These are phyloP conservation scores for Coturnix japonica DNA, from an alignment of 2,113 vertebrate genomes.

Conservation along the genomic window DNA sequence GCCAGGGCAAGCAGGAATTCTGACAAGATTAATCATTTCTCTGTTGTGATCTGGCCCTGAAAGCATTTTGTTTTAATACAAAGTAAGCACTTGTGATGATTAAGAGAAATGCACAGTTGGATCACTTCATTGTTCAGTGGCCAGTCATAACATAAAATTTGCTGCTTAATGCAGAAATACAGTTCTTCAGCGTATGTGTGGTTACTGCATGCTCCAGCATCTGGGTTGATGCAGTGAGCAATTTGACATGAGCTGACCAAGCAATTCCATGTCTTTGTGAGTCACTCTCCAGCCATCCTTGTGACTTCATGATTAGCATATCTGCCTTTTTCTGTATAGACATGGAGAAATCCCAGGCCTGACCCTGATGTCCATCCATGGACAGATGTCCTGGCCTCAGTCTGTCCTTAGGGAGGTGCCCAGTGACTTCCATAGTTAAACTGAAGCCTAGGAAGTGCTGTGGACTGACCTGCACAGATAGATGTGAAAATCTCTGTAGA, in stretches of 20 bases:
- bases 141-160: constrained; percentile 70
- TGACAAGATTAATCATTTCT: constrained; percentile 62
- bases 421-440: neutral
- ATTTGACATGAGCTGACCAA: accelerated
- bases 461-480: accelerated
- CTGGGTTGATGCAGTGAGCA: neutral
- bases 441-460: neutral
- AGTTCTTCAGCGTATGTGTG: neutral
- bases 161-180: constrained; percentile 52
- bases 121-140: constrained; percentile 35
- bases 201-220: constrained; percentile 22
- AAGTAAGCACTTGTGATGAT: constrained; percentile 63
- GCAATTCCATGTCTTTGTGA: neutral
- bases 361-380: accelerated
- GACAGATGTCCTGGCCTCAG: accelerated
- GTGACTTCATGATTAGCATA: accelerated
- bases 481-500: accelerated
- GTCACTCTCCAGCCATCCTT: neutral
- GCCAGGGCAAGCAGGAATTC: constrained; percentile 35
- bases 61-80: constrained; percentile 66
- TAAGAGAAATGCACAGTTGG: constrained; percentile 57
- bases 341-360: neutral
- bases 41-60: constrained; percentile 43
- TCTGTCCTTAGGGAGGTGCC: neutral
- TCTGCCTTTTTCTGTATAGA: accelerated